A percentile compares a stretch with the other conserved stretches of the same genome.
Evolutionary conservation across 2,113 vertebrate species (phyloP).

Genomic region (Periophthalmus modestus): DNA sequence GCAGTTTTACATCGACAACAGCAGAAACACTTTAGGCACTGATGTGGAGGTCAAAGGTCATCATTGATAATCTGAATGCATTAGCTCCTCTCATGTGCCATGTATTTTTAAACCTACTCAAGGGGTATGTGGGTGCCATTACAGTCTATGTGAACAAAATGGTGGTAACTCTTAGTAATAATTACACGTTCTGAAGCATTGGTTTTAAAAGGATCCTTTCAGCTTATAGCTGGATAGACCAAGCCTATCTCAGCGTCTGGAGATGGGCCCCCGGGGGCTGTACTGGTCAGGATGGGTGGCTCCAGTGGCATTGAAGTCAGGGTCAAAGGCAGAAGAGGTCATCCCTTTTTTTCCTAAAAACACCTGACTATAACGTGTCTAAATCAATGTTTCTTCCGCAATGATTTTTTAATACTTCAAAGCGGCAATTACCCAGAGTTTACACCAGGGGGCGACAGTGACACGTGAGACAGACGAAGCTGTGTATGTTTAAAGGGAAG

Average conservation of each 20-base stretch:
- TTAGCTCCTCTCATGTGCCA: background rate
- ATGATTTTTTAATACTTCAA: background rate
- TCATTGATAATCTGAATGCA: background rate
- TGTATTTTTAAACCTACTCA: background rate
- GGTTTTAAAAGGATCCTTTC: background rate
- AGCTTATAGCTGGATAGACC: background rate
- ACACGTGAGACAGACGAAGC: too few relatives aligned
- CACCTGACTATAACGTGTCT: background rate
- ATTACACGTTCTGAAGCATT: background rate
- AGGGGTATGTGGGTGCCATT: background rate
- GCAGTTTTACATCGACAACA: background rate
- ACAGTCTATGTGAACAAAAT: background rate
- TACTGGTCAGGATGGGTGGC: too few relatives aligned
- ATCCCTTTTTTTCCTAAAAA: background rate
- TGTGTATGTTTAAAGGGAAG: too few relatives aligned
- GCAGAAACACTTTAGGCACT: background rate
- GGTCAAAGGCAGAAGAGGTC: background rate
- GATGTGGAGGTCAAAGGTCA: background rate
- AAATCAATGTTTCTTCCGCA: background rate
- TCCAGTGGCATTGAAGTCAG: background rate
- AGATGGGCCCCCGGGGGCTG: background rate
- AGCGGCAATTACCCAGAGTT: too few relatives aligned
- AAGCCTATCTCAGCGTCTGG: background rate
- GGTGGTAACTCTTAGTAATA: background rate
- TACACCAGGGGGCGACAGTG: too few relatives aligned